Base-by-base conservation (phyloP, 2,113 vertebrate genomes). In the Nothobranchius furzeri region DNA sequence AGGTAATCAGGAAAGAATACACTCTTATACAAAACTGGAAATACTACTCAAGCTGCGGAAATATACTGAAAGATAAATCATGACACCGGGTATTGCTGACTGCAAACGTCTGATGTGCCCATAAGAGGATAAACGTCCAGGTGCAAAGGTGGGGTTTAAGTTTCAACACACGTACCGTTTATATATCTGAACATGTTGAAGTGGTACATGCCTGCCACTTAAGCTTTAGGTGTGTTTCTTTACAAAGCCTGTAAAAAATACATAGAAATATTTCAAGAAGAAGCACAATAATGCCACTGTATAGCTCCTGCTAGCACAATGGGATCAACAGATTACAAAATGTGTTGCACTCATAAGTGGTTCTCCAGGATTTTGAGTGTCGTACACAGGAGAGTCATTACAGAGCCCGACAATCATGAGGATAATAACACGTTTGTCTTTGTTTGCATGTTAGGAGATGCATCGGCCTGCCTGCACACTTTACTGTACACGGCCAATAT, bases 1-100 rank as follows among this genome's bases (percentile, higher is more conserved):
- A 97, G 96, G 96, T 97, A 97, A 97, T 96, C 95, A 96, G 95
- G 95, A 98, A 95, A 99, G 95, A 84, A 95, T 94, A 94, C 90
- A 91, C 80, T 92, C 90, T 88, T 84, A 84, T 91, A 97, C 94
- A 96, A 97, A 96, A 96, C 93, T 92, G 92, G 92, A 95, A 96
- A 95, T 93, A 83, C 89, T 89, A 91, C 90, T 94, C 92, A 94
- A 96, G 95, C 93, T 90, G 93, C 94, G n/a, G 90, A 95, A 94
- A 93, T 89, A 92, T 89, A 86, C 90, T 92, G 92, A 95, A 94
- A 92, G 85, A 93, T 94, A 93, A 93, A 40, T 92, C 91, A 93
- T 93, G 95, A 93, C 93, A 91, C 91, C 91, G 92, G 94, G 93
- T 95, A 95, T 95, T 95, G 95, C 95, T 95, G 89, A 94, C 92